Evolutionary conservation across 2,113 vertebrate species (phyloP), one percentile per base, ranked within the genome.

Genomic region (Nerophis lumbriciformis): DNA sequence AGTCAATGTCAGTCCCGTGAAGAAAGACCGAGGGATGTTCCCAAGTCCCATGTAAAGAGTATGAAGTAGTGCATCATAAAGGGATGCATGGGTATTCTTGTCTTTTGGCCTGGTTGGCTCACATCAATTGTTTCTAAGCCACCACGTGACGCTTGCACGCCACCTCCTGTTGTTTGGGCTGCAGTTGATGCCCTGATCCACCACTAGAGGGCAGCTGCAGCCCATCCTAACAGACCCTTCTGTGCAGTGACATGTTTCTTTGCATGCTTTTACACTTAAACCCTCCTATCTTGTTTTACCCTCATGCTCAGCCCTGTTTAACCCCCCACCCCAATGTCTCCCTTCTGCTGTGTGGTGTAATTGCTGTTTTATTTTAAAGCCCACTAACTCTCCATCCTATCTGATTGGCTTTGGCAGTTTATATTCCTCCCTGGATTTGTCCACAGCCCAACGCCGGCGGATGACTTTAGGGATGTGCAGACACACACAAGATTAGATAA

Each of bases 181-280:
- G 42, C 44, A 28, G 21, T 14, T 47, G n/a, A 13, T 74, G 6
- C 56, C 42, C 21, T 10, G 48, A 70, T 5, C 12, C 49, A 37
- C 85, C 88, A 87, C 87, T 72, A 83, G 89, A 85, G 88, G 85
- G 88, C 87, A 82, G 71, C 67, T 88, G 75, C 66, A 28, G 81
- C 38, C 83, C 85, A 77, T 73, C 66, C 15, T 3, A 47, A 61
- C 75, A 45, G 14, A 14, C 21, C 59, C 1, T 6, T 6, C 36
- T 48, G 44, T 54, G 45, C 55, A 56, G 38, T 19, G 5, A 59
- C 39, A 69, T 73, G 66, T 82, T 79, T 48, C 58, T 69, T 37
- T n/a, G 59, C 16, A 36, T 69, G 59, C 16, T 38, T 69, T 38
- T 10, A 21, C 5, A 48, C 19, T 28, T 28, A 28, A 28, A 28